Evolutionary conservation across 2,888 invertebrate species (phyloP), one percentile per base, ranked within the genome.

Genomic region (Eupithecia insigniata): DNA sequence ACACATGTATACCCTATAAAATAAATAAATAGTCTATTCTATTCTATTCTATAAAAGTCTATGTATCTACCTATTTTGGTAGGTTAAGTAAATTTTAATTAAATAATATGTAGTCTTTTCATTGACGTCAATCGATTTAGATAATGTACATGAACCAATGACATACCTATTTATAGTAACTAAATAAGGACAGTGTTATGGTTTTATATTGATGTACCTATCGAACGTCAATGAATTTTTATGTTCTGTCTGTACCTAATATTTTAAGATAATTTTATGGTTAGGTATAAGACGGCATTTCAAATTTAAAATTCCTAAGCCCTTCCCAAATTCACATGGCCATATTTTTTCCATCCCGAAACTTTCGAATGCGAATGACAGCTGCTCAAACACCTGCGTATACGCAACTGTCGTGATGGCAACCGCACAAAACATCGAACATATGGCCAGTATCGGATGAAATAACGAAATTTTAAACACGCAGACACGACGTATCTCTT

Each of bases 371-470:
- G 74, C 76, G 43, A 78, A 78, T 78, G 79, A 78, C 91, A 91
- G 89, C 86, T 92, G 92, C 83, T 67, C 55, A 22, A 58, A 81
- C 92, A 92, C 92, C 92, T 92, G 92, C 89, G 85, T 81, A 39
- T 69, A 77, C 82, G 85, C 90, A 89, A 87, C 88, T 84, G 90
- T 86, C 79, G 83, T 81, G 81, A 86, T 87, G 79, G 83, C 79
- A 83, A 89, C 88, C 75, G 76, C 74, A 80, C 70, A 73, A 73
- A 80, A 83, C 80, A 78, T 78, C 80, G 71, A 76, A 73, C 89
- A 87, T 86, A 84, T 88, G 88, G 83, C 76, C 30, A 69, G 66
- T 79, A 77, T 79, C 78, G 72, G 65, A 67, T 39, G 30, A 26
- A 68, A 67, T 22, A 58, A 58, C 55, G 34, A 58, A 67, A 61